Evolutionary conservation across 2,797 vertebrate genomes (phyloP).

Genomic region (Pyrocephalus nanus): DNA sequence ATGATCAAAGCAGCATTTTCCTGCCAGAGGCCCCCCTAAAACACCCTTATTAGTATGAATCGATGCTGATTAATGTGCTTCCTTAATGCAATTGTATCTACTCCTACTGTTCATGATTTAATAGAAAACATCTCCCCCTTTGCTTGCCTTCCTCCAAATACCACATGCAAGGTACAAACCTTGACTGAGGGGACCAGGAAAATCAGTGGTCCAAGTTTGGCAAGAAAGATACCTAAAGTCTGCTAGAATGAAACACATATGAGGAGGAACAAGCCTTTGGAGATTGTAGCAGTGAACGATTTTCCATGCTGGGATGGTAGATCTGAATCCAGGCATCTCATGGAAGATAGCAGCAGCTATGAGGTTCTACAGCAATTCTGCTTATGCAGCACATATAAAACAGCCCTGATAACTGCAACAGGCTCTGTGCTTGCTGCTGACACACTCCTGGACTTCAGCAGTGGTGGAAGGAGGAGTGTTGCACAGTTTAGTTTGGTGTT

Average conservation of each 20-base stretch:
- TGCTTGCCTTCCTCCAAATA: not conserved
- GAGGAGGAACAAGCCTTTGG: not conserved
- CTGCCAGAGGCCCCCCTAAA: constrained; percentile 61
- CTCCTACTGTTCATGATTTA: constrained; percentile 17
- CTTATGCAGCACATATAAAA: not conserved
- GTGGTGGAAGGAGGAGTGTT: not conserved
- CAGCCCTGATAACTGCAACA: not conserved
- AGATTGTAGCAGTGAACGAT: not conserved
- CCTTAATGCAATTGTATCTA: constrained; percentile 47
- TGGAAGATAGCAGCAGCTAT: not conserved
- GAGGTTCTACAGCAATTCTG: not conserved
- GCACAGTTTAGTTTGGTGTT: not conserved
- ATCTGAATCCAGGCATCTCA: not conserved
- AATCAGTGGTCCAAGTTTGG: not conserved
- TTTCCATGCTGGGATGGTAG: not conserved
- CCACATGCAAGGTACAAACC: not conserved
- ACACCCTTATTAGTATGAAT: constrained; percentile 56
- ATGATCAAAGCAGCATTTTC: constrained; percentile 63
- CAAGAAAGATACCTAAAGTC: not conserved
- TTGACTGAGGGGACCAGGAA: not conserved
- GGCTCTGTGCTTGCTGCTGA: not conserved
- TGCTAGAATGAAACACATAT: not conserved
- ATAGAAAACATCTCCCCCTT: not conserved
- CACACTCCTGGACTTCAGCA: not conserved
- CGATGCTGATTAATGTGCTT: constrained; percentile 51